Conservation (phyloP, 2,113 vertebrate species). For the Percina caprodes region DNA sequence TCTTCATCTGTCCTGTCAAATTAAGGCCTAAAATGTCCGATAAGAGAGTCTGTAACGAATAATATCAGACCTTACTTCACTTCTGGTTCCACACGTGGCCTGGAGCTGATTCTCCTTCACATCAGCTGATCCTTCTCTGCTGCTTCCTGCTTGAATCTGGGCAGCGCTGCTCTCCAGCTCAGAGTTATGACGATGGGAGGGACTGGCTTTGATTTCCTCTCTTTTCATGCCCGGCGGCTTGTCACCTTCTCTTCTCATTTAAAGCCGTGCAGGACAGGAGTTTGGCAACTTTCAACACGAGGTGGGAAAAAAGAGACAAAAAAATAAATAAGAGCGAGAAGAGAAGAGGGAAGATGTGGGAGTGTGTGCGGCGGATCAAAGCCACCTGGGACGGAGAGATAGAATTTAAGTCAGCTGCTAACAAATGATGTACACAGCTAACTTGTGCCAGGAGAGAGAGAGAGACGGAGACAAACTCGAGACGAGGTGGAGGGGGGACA, state of each 20-base stretch:
- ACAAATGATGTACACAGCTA: conserved; percentile 79
- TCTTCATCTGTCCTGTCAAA: no score
- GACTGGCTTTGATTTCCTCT: conserved; percentile 52
- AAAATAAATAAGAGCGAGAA: conserved; percentile 41
- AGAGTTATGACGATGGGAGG: conserved; percentile 16
- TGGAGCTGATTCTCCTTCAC: conserved; percentile 4
- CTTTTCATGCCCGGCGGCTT: conserved; percentile 57
- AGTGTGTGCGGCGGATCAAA: conserved; percentile 71
- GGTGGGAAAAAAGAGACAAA: conserved; percentile 25
- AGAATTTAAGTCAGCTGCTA: conserved; percentile 81
- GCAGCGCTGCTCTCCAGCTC: conserved; percentile 10
- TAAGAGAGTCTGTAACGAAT: no score
- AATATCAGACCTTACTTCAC: no score
- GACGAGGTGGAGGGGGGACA: conserved; percentile 57
- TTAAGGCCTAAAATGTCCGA: no score
- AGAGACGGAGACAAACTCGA: conserved; percentile 64
- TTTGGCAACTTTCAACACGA: conserved; percentile 71
- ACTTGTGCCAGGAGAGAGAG: conserved; percentile 54
- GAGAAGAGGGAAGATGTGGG: conserved; percentile 51
- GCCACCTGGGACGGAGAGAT: conserved; percentile 76
- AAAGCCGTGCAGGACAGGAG: conserved; percentile 59
- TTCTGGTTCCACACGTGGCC: no score
- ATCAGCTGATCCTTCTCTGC: not conserved
- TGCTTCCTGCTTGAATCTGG: conserved; percentile 14
- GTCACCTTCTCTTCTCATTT: conserved; percentile 57